Percentiles rank a stretch among this genome's conserved stretches.
phyloP scores from a whole-genome alignment of 1,140 invertebrate genomes.

The Cryptotermes secundus region DNA sequence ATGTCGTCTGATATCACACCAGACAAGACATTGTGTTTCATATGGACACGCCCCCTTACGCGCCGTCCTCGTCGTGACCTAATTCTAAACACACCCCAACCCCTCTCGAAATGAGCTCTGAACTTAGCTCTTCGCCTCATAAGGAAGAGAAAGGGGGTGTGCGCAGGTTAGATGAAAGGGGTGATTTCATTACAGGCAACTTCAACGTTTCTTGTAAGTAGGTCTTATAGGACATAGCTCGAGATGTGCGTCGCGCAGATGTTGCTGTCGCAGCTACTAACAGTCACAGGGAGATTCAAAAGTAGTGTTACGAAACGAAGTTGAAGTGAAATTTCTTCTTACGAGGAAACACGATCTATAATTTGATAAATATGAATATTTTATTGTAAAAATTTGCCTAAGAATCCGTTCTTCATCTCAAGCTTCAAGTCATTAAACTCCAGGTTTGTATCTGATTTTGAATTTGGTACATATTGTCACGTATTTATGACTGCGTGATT shows the following conservation, averaged over 20 bases:
- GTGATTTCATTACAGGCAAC: background rate
- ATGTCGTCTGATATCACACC: background rate
- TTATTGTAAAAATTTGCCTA: too few species aligned
- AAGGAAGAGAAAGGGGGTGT: background rate
- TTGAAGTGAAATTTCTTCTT: too few species aligned
- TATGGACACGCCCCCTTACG: background rate
- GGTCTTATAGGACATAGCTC: background rate
- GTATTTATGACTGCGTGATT: too few species aligned
- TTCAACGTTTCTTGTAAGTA: background rate
- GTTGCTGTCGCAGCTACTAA: background rate
- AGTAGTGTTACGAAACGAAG: too few species aligned
- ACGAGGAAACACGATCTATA: too few species aligned
- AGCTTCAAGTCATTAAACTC: too few species aligned
- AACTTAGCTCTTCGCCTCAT: background rate
- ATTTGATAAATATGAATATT: too few species aligned
- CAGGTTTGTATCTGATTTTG: too few species aligned
- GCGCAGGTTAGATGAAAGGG: background rate
- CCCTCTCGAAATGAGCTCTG: background rate
- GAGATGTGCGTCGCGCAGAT: background rate
- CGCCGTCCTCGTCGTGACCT: background rate
- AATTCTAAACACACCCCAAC: background rate
- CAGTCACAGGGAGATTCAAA: background rate
- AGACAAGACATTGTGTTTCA: background rate
- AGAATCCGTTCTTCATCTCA: too few species aligned
- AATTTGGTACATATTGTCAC: too few species aligned